Conservation (phyloP, 1,140 invertebrate genomes). For the Agraylea sexmaculata region DNA sequence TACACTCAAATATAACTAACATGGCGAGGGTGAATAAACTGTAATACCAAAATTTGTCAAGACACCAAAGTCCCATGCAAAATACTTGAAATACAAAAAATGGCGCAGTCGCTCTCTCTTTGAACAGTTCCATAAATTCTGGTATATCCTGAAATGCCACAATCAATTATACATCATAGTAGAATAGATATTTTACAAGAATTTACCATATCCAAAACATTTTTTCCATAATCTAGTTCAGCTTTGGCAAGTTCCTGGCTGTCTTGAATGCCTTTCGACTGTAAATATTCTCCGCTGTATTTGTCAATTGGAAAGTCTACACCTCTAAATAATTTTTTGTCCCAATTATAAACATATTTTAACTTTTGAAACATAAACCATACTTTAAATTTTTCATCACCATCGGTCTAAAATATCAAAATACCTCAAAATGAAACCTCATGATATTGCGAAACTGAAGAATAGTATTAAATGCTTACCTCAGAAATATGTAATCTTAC, state of each 20-base stretch:
- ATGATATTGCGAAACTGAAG: neutral
- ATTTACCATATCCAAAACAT: slow-evolving; percentile 63
- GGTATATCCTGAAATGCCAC: slow-evolving; percentile 69
- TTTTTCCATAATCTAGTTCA: slow-evolving; percentile 76
- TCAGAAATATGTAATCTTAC: slow-evolving; percentile 62
- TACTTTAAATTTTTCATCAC: slow-evolving; percentile 34
- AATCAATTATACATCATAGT: slow-evolving; percentile 2
- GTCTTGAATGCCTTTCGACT: slow-evolving; percentile 79
- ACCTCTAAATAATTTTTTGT: slow-evolving; percentile 66
- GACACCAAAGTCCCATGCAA: slow-evolving; percentile 95
- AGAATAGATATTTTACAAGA: slow-evolving; percentile 2
- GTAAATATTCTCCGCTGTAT: slow-evolving; percentile 59
- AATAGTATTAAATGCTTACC: slow-evolving; percentile 29
- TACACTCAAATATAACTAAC: slow-evolving; percentile 96
- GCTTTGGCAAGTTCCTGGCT: slow-evolving; percentile 64
- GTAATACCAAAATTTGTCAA: slow-evolving; percentile 98
- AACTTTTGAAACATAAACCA: slow-evolving; percentile 97
- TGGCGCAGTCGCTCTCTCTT: slow-evolving; percentile 94
- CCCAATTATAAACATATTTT: slow-evolving; percentile 81
- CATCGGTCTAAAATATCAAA: slow-evolving; percentile 13
- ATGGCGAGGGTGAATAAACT: slow-evolving; percentile 95
- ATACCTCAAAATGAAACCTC: neutral
- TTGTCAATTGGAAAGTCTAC: slow-evolving; percentile 74
- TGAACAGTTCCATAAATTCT: slow-evolving; percentile 92
- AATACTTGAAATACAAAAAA: slow-evolving; percentile 96